phyloP scores from a whole-genome alignment of 2,797 vertebrate species.

The Periophthalmus magnuspinnatus region DNA sequence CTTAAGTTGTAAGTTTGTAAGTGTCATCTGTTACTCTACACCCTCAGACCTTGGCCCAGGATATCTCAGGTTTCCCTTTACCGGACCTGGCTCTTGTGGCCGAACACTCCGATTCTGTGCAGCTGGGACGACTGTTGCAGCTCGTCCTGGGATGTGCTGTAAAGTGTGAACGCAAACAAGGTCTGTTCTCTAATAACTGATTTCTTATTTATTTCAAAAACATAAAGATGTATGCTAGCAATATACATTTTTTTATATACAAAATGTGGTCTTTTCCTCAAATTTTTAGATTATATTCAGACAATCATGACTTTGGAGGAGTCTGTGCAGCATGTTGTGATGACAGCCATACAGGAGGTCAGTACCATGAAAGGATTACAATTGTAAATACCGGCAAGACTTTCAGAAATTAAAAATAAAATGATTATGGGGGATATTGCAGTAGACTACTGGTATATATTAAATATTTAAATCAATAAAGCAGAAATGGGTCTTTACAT shows the following conservation, averaged over 20 bases:
- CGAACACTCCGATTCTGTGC: conserved; percentile 82
- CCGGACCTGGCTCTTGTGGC: conserved; percentile 87
- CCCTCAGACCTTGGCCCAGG: conserved; percentile 86
- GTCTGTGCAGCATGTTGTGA: conserved; percentile 96
- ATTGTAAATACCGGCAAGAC: background rate
- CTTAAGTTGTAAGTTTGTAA: conserved; percentile 7
- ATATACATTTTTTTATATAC: background rate
- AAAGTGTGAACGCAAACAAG: conserved; percentile 96
- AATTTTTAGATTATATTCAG: conserved; percentile 89
- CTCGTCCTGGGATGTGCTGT: conserved; percentile 95
- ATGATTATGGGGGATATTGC: background rate
- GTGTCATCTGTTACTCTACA: conserved; percentile 19
- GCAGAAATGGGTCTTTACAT: background rate
- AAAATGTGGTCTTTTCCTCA: conserved; percentile 12
- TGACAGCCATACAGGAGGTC: conserved; percentile 99
- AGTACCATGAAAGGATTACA: conserved; percentile 28
- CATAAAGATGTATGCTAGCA: conserved; percentile 20
- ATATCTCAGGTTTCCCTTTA: conserved; percentile 87
- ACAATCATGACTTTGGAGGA: conserved; percentile 99
- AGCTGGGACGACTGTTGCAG: conserved; percentile 92
- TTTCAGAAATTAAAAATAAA: background rate
- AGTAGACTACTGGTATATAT: no score
- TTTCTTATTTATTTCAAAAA: conserved; percentile 31
- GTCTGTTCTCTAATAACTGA: conserved; percentile 59
- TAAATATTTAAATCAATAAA: background rate